Evolutionary conservation across 2,797 vertebrate genomes (phyloP).

Genomic region (Oreonectes daqikongensis): DNA sequence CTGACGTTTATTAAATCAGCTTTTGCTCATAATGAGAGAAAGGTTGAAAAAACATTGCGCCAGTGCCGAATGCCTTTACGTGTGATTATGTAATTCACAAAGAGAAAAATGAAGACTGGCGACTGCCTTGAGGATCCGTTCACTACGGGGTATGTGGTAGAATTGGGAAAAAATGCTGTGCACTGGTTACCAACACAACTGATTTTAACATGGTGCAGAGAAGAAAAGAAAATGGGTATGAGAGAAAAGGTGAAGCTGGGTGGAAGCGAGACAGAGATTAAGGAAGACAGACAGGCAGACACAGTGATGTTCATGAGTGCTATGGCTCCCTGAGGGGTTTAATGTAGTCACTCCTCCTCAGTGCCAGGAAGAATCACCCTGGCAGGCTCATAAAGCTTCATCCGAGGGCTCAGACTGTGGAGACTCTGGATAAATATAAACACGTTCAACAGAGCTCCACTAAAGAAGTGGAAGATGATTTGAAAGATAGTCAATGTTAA

Average conservation of each 20-base stretch:
- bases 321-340: slow-evolving; percentile 42
- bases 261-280: slow-evolving; percentile 26
- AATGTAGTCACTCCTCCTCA: slow-evolving; percentile 40
- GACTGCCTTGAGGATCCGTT: slow-evolving; percentile 63
- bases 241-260: background rate
- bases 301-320: slow-evolving; percentile 20
- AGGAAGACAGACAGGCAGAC: slow-evolving; percentile 22
- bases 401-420: slow-evolving; percentile 41
- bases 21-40: slow-evolving; percentile 22
- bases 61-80: slow-evolving; percentile 51
- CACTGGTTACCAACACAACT: background rate
- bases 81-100: slow-evolving; percentile 75
- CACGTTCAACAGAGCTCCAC: background rate
- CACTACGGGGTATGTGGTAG: slow-evolving; percentile 41
- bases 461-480: slow-evolving; percentile 18
- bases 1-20: background rate
- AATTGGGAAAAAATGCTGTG: background rate
- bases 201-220: background rate
- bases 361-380: slow-evolving; percentile 44
- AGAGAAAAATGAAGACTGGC: slow-evolving; percentile 66
- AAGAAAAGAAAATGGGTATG: background rate
- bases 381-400: slow-evolving; percentile 44
- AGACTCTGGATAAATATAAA: slow-evolving; percentile 27
- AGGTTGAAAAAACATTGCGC: slow-evolving; percentile 24
- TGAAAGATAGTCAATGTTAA: slow-evolving; percentile 33